Evolutionary conservation across 1,140 invertebrate genomes (phyloP).

Genomic region (Drosophila sp.): DNA sequence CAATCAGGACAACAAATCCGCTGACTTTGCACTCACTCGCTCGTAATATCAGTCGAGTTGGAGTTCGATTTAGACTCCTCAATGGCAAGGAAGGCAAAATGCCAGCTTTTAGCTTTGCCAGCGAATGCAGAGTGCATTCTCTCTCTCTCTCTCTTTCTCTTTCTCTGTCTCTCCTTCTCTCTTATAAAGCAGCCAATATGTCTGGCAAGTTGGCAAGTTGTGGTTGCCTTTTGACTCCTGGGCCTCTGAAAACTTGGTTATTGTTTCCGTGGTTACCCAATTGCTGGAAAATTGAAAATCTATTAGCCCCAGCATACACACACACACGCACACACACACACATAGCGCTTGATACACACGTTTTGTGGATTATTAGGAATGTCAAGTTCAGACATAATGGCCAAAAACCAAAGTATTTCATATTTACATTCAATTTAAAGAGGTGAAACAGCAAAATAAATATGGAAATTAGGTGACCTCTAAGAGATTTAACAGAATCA

Average conservation of each 20-base stretch:
- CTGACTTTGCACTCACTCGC: slow-evolving; percentile 30
- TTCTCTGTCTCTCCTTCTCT: background rate
- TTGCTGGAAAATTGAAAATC: slow-evolving; percentile 69
- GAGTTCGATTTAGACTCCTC: slow-evolving; percentile 15
- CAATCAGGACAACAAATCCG: slow-evolving; percentile 41
- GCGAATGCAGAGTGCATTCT: background rate
- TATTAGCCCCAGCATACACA: slow-evolving; percentile 25
- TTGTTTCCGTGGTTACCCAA: slow-evolving; percentile 54
- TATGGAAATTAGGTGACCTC: too few relatives aligned
- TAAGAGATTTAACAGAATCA: too few relatives aligned
- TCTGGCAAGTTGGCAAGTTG: slow-evolving; percentile 6
- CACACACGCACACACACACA: background rate
- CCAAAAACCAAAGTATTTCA: background rate
- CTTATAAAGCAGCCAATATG: slow-evolving; percentile 33
- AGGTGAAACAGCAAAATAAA: too few relatives aligned
- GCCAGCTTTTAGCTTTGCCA: background rate
- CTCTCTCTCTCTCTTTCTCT: slow-evolving; percentile 8
- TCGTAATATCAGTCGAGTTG: slow-evolving; percentile 1
- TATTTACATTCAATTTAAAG: too few relatives aligned
- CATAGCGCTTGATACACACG: too few relatives aligned
- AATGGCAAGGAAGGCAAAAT: slow-evolving; percentile 18
- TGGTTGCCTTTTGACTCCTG: slow-evolving; percentile 23
- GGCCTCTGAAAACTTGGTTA: slow-evolving; percentile 3
- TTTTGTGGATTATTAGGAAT: slow-evolving; percentile 6
- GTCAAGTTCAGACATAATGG: slow-evolving; percentile 38